Evolutionary conservation across 2,113 vertebrate genomes (phyloP).

Genomic region (Emydura subglobosa): DNA sequence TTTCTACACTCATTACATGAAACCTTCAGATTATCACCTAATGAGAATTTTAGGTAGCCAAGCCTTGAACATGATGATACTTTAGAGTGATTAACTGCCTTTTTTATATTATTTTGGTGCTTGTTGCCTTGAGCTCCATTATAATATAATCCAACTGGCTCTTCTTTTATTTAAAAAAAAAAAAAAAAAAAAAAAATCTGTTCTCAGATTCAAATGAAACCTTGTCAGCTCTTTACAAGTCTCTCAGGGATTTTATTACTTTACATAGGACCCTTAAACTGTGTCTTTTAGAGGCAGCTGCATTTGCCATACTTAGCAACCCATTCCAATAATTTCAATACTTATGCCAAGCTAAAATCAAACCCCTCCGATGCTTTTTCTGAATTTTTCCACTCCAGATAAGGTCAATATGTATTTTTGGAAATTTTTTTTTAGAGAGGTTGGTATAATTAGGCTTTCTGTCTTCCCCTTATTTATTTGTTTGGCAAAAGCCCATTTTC

Average conservation of each 20-base stretch:
- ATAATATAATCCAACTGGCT: not conserved
- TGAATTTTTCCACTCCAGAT: slow-evolving; percentile 62
- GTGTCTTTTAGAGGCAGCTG: slow-evolving; percentile 49
- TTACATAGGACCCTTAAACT: slow-evolving; percentile 44
- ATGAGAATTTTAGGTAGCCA: not conserved
- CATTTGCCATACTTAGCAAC: slow-evolving; percentile 59
- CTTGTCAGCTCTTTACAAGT: slow-evolving; percentile 43
- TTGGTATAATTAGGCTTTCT: slow-evolving; percentile 51
- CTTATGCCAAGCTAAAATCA: slow-evolving; percentile 68
- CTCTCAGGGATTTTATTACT: slow-evolving; percentile 40
- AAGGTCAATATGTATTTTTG: slow-evolving; percentile 59
- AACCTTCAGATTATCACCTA: not conserved
- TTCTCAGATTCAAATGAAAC: slow-evolving; percentile 46
- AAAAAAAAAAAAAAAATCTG: not conserved
- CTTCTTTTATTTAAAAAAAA: not conserved
- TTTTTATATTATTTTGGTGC: slow-evolving; percentile 41
- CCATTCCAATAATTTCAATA: slow-evolving; percentile 28
- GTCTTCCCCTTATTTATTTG: slow-evolving; percentile 37
- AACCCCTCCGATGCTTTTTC: slow-evolving; percentile 59
- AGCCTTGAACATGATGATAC: not conserved
- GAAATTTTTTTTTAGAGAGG: slow-evolving; percentile 34
- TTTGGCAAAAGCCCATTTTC: slow-evolving; percentile 49
- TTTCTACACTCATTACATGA: not conserved
- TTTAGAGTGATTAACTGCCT: not conserved
- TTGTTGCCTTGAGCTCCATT: slow-evolving; percentile 5